phyloP scores from a whole-genome alignment of 2,797 vertebrate genomes.

The Lateolabrax maculatus region DNA sequence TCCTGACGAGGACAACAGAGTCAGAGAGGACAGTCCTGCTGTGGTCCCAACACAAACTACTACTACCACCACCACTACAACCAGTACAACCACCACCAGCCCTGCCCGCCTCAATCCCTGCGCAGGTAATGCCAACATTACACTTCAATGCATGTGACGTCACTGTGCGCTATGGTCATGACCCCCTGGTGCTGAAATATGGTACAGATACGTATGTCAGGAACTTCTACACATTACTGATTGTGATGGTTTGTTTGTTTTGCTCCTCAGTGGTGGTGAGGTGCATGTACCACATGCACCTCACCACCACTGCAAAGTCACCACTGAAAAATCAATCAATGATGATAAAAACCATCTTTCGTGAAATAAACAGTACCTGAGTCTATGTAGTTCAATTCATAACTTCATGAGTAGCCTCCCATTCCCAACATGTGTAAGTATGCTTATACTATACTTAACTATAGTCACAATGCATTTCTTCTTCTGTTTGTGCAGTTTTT shows the following conservation, averaged over 20 bases:
- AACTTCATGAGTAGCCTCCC: too few species aligned
- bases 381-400: neutral
- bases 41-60: slow-evolving; percentile 26
- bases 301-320: too few species aligned
- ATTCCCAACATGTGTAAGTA: too few species aligned
- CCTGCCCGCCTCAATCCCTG: slow-evolving; percentile 48
- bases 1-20: slow-evolving; percentile 76
- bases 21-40: slow-evolving; percentile 61
- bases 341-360: neutral
- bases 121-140: slow-evolving; percentile 53
- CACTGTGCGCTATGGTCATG: neutral
- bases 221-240: neutral
- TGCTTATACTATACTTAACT: neutral
- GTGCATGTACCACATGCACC: neutral
- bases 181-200: neutral
- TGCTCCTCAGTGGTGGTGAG: neutral
- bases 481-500: too few species aligned
- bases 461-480: too few species aligned
- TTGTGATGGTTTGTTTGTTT: neutral
- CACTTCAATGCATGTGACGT: neutral
- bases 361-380: neutral
- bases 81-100: slow-evolving; percentile 29
- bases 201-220: neutral
- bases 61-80: slow-evolving; percentile 8
- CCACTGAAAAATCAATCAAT: neutral